Evolutionary conservation across 1,140 invertebrate genomes (phyloP), one percentile per base, ranked within the genome.

Genomic region (Tetramorium parvispinum): DNA sequence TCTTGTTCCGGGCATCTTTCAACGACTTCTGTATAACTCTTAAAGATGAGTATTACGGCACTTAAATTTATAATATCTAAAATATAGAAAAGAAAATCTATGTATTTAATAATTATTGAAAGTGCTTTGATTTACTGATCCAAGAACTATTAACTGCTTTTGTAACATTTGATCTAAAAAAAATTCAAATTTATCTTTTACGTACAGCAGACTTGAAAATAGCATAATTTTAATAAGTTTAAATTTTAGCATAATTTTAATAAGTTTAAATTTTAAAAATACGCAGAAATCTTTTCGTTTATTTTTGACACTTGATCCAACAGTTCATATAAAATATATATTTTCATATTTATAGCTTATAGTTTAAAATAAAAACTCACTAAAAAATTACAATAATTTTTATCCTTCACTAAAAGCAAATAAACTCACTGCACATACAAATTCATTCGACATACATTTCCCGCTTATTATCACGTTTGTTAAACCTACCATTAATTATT

Each of bases 1-100:
- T 66, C 37, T 55, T 40, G 68, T 79, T 66, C 40, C 59, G 57
- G n/a, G 10, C 8, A 43, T 24, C 37, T 57, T 40, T 53, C 63
- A n/a, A 68, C 8, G 46, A 51, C 27, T 66, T 79, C 27, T 51
- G 10, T 40, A 53, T 51, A 79, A 40, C 2, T 53, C 77, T 79
- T 53, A 57, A 77, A 43, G 1, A 43, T 16, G 53, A 71, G 53
- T 75, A 75, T n/a, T 16, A 18, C 37, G 24, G 13, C 4, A 55
- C n/a, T 73, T 57, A 13, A 73, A 1, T 40, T 73, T 32, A 11
- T 21, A 37, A 32, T 32, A 21, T 6, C 18, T 3, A 55, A 37
- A 21, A 51, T 27, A 46, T 24, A 51, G 24, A 55, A 32, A 37
- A n/a, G 18, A 55, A 71, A 27, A 71, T n/a, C 3, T 11, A 7